Conservation (phyloP, 2,888 invertebrate genomes). For the Rhogogaster chlorosoma region DNA sequence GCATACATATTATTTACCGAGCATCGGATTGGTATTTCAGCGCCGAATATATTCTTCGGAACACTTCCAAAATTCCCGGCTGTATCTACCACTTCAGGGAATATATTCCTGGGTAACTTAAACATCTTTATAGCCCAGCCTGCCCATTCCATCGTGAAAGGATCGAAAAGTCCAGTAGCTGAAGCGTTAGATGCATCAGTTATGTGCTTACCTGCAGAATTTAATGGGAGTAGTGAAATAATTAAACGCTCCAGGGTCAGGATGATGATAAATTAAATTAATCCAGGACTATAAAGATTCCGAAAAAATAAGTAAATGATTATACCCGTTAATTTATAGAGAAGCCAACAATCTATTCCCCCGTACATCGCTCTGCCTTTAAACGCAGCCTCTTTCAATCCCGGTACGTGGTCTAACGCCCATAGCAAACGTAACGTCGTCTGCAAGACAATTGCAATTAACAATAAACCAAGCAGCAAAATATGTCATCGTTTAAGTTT, state of each 20-base stretch:
- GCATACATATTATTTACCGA: constrained; percentile 81
- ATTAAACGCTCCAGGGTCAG: background rate
- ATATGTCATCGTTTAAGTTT: constrained; percentile 1
- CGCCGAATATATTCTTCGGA: constrained; percentile 85
- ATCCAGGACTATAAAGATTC: background rate
- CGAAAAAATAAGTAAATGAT: background rate
- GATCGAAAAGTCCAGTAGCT: constrained; percentile 96
- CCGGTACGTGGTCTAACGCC: constrained; percentile 87
- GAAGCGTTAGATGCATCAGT: constrained; percentile 96
- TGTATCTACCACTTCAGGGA: constrained; percentile 91
- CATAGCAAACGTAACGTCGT: constrained; percentile 89
- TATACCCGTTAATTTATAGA: constrained; percentile 87
- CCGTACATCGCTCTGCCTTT: constrained; percentile 88
- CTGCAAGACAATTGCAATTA: constrained; percentile 77
- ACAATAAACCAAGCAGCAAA: background rate
- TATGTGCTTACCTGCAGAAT: constrained; percentile 80
- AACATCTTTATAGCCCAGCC: constrained; percentile 85
- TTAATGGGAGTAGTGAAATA: background rate
- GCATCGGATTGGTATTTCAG: constrained; percentile 87
- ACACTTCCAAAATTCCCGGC: constrained; percentile 87
- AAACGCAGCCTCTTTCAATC: constrained; percentile 83
- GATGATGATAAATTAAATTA: background rate
- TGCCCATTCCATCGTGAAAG: constrained; percentile 94
- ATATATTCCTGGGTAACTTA: constrained; percentile 85
- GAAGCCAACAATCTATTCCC: constrained; percentile 95